These are phyloP conservation scores for Strigamia maritima DNA, from an alignment of 2,888 invertebrate species.

Conservation along the genomic window DNA sequence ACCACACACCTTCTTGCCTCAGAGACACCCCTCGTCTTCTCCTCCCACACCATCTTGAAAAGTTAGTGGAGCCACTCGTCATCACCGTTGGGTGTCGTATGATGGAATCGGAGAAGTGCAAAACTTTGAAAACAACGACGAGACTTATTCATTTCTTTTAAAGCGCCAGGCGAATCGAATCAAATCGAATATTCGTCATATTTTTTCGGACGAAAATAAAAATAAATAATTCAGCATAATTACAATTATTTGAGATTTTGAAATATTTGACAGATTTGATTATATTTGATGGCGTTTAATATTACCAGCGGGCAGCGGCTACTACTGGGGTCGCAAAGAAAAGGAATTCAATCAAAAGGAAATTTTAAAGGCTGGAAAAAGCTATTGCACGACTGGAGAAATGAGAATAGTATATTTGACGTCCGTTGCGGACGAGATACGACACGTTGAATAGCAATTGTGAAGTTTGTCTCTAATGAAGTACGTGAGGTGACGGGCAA, in stretches of 20 bases:
- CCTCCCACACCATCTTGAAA: constrained; percentile 4
- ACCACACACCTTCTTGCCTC: background rate
- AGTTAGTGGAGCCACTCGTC: constrained; percentile 4
- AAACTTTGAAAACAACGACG: background rate
- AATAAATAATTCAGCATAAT: no score
- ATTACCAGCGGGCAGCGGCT: no score
- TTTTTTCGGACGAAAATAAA: no score
- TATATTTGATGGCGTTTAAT: no score
- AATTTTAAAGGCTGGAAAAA: no score
- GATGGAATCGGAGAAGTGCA: background rate
- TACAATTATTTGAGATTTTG: no score
- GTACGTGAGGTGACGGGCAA: constrained; percentile 4
- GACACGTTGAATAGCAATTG: background rate
- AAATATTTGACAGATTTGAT: no score
- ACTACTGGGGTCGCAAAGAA: no score
- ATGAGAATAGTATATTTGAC: background rate
- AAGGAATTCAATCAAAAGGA: no score
- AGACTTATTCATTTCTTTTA: background rate
- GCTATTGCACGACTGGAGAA: background rate
- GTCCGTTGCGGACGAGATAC: background rate
- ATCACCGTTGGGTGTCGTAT: constrained; percentile 4
- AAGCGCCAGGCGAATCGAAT: background rate
- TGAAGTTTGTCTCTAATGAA: background rate
- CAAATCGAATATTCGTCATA: no score
- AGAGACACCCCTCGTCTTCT: constrained; percentile 4